These are phyloP conservation scores for Machimus rusticus DNA, from an alignment of 2,888 invertebrate species.

Conservation along the genomic window DNA sequence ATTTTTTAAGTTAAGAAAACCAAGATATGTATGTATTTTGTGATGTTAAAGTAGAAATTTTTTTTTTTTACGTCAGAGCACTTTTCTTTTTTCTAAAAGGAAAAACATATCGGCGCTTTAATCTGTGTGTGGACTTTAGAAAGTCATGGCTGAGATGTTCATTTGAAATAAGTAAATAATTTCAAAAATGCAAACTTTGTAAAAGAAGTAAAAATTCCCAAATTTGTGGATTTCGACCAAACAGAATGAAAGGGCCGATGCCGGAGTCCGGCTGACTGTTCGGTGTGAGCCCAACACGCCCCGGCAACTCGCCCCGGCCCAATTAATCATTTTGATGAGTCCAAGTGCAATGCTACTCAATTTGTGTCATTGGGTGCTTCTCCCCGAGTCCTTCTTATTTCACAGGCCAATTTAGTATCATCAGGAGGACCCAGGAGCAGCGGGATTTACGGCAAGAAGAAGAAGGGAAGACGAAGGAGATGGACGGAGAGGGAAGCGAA, in stretches of 20 bases:
- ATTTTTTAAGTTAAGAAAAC: too few species aligned
- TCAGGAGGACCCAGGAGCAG: neutral
- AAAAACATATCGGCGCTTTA: too few species aligned
- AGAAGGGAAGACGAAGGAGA: neutral
- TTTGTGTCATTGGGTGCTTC: constrained; percentile 43
- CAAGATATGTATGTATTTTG: too few species aligned
- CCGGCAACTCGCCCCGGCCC: neutral
- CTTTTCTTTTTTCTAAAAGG: too few species aligned
- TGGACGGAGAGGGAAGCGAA: neutral
- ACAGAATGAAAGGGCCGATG: neutral
- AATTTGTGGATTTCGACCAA: neutral
- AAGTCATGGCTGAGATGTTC: too few species aligned
- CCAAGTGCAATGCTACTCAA: constrained; percentile 45
- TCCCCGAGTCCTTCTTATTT: constrained; percentile 29
- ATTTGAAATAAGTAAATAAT: neutral
- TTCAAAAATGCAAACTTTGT: neutral
- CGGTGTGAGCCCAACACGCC: neutral
- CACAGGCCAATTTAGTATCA: constrained; percentile 34
- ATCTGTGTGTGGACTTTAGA: too few species aligned
- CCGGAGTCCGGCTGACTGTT: neutral
- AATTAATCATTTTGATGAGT: constrained; percentile 46
- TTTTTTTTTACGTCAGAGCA: too few species aligned
- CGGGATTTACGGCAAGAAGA: neutral
- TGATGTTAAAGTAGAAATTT: too few species aligned
- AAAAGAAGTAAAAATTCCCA: neutral